Base-by-base conservation (phyloP, 2,888 invertebrate genomes). In the Lypha dubia region DNA sequence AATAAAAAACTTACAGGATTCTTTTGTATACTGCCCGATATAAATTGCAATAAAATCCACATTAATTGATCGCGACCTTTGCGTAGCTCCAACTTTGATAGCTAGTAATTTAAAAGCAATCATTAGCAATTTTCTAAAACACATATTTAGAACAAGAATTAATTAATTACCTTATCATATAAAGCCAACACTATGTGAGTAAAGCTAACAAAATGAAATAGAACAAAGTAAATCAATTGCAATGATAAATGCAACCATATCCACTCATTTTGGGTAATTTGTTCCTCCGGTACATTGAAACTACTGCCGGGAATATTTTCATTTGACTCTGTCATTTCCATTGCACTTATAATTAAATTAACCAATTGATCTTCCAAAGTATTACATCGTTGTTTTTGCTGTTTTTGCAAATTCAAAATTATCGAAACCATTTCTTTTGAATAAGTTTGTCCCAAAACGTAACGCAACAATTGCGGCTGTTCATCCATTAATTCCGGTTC, bases 11-110 rank as follows among this genome's bases (percentile, higher is more conserved):
- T 92, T 91, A 96, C 95, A 0, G 98, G 97, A 93, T 98, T 98
- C 88, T 98, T 95, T 91, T 98, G 98, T 89, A 98, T 98, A 89
- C 98, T 98, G 65, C 98, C 98, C 0, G 99, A 98, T 88, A 99
- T 97, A 89, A 98, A 99, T 93, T 99, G 99, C 56, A 99, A 93
- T 20, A 99, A 93, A 22, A 98, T 97, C 99, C 99, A 99, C 99
- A 99, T 99, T n/a, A 99, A 93, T 89, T 99, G 98, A 92, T 99
- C 99, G 63, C 99, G 94, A 0, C 98, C 98, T 92, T 97, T 97
- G 83, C 96, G 94, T 90, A 98, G 93, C 89, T 97, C 97, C 87
- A 96, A 94, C 8, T 95, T 95, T 56, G 95, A 94, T 46, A 97
- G 92, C 94, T 95, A 17, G 8, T 87, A 13, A 92, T 24, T 13